Evolutionary conservation across 2,113 vertebrate species (phyloP).

Genomic region (Hypocryptadius cinnamomeus): DNA sequence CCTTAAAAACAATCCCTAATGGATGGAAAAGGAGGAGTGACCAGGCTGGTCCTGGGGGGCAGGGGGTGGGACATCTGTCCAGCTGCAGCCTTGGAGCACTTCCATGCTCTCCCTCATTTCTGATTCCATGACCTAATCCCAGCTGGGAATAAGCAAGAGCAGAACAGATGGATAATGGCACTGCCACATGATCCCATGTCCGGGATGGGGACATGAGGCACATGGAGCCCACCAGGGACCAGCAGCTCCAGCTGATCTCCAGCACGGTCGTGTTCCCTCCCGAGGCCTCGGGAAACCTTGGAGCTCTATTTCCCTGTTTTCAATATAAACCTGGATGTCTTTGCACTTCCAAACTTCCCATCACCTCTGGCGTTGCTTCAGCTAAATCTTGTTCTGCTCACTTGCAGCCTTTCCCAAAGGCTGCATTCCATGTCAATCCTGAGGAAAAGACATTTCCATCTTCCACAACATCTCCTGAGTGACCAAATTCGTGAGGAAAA

Average conservation of each 20-base stretch:
- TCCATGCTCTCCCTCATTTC: not conserved
- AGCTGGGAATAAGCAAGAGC: not conserved
- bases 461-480: not conserved
- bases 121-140: not conserved
- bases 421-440: accelerated
- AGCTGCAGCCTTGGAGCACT: not conserved
- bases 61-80: not conserved
- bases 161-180: not conserved
- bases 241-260: not conserved
- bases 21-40: not conserved
- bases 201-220: not conserved
- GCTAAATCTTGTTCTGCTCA: not conserved
- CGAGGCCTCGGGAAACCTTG: accelerated
- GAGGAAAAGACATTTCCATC: not conserved
- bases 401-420: not conserved
- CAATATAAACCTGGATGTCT: not conserved
- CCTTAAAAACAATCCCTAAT: not conserved
- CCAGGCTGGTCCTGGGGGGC: not conserved
- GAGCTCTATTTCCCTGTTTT: not conserved
- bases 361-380: not conserved
- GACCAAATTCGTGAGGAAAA: not conserved
- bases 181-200: not conserved
- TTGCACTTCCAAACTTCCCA: not conserved
- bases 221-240: not conserved
- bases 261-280: not conserved